These are phyloP conservation scores for Pangasius mekongensis DNA, from an alignment of 2,797 vertebrate genomes.

Conservation along the genomic window DNA sequence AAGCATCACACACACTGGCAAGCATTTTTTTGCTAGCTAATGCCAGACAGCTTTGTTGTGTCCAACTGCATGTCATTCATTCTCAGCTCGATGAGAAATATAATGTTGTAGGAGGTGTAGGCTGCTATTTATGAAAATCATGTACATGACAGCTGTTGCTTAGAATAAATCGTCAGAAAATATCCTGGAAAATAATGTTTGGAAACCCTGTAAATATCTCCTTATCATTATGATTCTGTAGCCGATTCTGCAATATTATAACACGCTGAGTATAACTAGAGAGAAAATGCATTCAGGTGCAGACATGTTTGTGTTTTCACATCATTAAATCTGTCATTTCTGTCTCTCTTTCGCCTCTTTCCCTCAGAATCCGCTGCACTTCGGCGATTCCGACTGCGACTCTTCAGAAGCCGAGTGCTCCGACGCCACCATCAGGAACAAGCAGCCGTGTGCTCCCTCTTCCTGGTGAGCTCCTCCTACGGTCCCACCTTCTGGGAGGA, in stretches of 20 bases:
- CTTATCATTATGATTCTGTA: neutral
- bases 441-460: constrained; percentile 88
- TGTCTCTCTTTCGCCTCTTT: neutral
- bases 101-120: too few species aligned
- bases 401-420: constrained; percentile 96
- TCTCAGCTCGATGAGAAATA: too few species aligned
- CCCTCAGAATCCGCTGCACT: constrained; percentile 89
- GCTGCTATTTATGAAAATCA: neutral
- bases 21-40: neutral
- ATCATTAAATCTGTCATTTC: constrained; percentile 9
- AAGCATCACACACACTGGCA: neutral
- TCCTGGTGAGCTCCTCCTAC: constrained; percentile 84
- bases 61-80: neutral
- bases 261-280: neutral
- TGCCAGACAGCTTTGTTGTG: neutral
- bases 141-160: neutral
- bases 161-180: neutral
- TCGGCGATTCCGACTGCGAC: constrained; percentile 92
- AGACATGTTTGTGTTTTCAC: neutral
- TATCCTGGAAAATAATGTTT: neutral
- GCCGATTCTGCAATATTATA: neutral
- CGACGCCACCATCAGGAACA: constrained; percentile 95
- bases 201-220: neutral
- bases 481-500: constrained; percentile 65
- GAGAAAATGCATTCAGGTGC: neutral